Base-by-base conservation (phyloP, 2,888 invertebrate species). In the Patella depressa region DNA sequence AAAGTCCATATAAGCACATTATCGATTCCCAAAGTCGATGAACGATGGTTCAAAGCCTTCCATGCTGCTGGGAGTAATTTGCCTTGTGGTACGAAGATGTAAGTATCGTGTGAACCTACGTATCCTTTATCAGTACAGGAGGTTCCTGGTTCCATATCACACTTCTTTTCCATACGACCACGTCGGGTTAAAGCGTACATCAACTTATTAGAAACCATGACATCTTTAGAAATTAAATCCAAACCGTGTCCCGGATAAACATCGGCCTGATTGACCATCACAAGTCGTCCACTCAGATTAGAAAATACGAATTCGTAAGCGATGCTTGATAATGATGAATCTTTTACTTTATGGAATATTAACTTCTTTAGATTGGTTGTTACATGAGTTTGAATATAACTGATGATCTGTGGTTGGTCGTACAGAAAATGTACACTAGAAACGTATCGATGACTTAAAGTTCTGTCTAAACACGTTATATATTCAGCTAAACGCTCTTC, bases 221-320 rank as follows among this genome's bases (percentile, higher is more conserved):
- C 45, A 53, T 65, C n/a, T 69, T 69, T 69, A 19, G 59, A 53
- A 17, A 74, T 45, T 17, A 45, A 17, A 12, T 45, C 74, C 11
- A 74, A 65, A 4, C 74, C 74, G 11, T 74, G 14, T 45, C 45
- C 74, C 4, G 70, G 69, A 15, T 73, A 55, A n/a, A 53, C 17
- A 1, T 73, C 73, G 29, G 29, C 73, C 2, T 73, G 54, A 12
- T 59, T 74, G 19, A 65, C 53, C 74, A 74, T 74, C 29, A 74
- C 74, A 34, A 74, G 29, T n/a, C 73, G 77, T 69, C 69, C 73
- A 5, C 2, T n/a, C 4, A 77, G 65, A n/a, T 59, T 24, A 15
- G 72, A 34, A 73, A 72, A 73, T 9, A 59, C 77, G 45, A 65
- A 77, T 53, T 65, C 55, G n/a, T 73, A 77, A 14, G 65, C 24